Percentiles rank a stretch among this genome's conserved stretches.
These are phyloP conservation scores for Silurus aristotelis DNA, from an alignment of 2,797 vertebrate genomes.

Conservation along the genomic window DNA sequence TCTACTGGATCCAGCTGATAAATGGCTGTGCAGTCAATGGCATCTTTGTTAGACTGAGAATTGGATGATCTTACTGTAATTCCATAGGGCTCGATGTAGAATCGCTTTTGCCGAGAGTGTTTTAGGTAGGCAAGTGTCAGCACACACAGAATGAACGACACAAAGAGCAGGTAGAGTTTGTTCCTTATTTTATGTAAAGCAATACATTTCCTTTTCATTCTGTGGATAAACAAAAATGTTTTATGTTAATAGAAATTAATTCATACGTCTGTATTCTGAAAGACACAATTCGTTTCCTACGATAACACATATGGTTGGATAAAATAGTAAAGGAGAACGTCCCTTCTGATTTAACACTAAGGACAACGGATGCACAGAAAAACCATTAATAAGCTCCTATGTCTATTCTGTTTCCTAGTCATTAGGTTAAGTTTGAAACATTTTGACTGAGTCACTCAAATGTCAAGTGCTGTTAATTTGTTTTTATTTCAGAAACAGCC, in stretches of 20 bases:
- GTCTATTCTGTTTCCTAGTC: not conserved
- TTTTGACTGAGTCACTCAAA: not conserved
- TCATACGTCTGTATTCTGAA: not conserved
- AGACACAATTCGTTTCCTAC: not conserved
- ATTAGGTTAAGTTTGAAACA: not conserved
- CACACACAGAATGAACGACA: conserved; percentile 77
- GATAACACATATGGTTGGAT: not conserved
- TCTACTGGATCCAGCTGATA: conserved; percentile 86
- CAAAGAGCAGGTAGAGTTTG: conserved; percentile 74
- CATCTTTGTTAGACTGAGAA: conserved; percentile 64
- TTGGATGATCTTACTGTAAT: conserved; percentile 71
- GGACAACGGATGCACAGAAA: not conserved
- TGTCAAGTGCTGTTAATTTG: not conserved
- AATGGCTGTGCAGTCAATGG: conserved; percentile 84
- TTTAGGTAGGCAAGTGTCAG: conserved; percentile 76
- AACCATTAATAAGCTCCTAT: not conserved
- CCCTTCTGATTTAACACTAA: not conserved
- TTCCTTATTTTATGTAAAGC: conserved; percentile 65
- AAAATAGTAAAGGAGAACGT: not conserved
- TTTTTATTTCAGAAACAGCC: not conserved
- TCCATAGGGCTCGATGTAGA: conserved; percentile 80
- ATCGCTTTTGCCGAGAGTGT: conserved; percentile 63
- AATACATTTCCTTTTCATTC: conserved; percentile 84
- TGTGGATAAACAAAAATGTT: conserved; percentile 62
- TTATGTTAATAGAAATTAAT: not conserved